Evolutionary conservation across 2,888 invertebrate species (phyloP).

Genomic region (Oconnorella tubifera): DNA sequence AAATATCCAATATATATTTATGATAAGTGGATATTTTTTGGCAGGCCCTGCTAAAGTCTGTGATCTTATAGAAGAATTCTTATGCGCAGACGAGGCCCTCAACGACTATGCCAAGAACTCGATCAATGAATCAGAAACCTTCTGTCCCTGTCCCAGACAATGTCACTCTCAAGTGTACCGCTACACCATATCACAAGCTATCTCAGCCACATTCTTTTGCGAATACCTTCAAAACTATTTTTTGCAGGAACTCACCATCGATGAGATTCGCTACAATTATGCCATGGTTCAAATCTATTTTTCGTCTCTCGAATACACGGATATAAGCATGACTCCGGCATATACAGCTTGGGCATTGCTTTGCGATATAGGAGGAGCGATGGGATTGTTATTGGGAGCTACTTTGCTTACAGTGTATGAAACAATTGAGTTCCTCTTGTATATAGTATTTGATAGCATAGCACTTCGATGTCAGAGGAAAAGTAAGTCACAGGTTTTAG

Average conservation of each 20-base stretch:
- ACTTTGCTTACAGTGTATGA: conserved; percentile 17
- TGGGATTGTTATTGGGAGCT: conserved; percentile 15
- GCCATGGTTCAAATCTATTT: conserved; percentile 2
- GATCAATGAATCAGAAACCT: neutral
- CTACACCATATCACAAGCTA: neutral
- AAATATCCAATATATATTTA: too few relatives aligned
- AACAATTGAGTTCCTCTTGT: conserved; percentile 7
- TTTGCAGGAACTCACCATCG: neutral
- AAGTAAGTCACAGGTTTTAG: too few relatives aligned
- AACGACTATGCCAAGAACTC: neutral
- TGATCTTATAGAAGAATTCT: neutral
- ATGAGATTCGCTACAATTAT: neutral
- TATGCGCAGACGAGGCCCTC: neutral
- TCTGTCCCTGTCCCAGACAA: neutral
- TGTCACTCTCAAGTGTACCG: neutral
- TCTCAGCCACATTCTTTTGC: neutral
- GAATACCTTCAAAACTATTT: neutral
- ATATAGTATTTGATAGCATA: neutral
- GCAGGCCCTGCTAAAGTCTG: neutral
- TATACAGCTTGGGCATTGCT: conserved; percentile 11
- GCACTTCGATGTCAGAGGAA: too few relatives aligned
- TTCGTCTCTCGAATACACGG: neutral
- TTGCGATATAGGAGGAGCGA: conserved; percentile 18
- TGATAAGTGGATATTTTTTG: too few relatives aligned
- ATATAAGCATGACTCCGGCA: neutral